Percentiles rank a stretch among this genome's conserved stretches.
Conservation (phyloP, 1,140 invertebrate species). For the Sitobion miscanthi region DNA sequence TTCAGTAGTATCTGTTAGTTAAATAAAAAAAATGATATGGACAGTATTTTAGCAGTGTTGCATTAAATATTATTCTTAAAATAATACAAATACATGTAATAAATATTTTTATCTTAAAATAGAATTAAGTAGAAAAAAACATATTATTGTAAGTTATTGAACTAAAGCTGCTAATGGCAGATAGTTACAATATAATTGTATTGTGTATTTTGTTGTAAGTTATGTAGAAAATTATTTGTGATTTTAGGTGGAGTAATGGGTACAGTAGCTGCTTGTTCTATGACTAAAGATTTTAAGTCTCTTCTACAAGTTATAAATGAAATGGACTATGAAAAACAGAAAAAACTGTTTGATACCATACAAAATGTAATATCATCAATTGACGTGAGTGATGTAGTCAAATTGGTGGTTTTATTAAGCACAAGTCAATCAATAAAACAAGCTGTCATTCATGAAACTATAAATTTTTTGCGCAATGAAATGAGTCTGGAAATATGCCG, state of each 20-base stretch:
- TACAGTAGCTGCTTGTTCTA: slow-evolving; percentile 6
- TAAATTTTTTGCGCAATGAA: slow-evolving; percentile 46
- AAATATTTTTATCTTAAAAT: background rate
- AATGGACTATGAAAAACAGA: slow-evolving; percentile 34
- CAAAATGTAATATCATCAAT: background rate
- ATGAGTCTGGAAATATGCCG: background rate
- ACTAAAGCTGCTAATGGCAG: background rate
- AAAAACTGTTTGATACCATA: slow-evolving; percentile 34
- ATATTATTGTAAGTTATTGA: background rate
- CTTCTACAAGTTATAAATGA: slow-evolving; percentile 35
- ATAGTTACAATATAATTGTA: background rate
- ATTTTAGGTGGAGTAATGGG: slow-evolving; percentile 36
- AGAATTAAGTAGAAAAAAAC: background rate
- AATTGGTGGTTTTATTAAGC: background rate
- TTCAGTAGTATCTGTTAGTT: background rate
- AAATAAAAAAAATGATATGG: background rate
- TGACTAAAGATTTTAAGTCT: slow-evolving; percentile 29
- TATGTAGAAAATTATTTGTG: background rate
- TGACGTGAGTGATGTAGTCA: slow-evolving; percentile 21
- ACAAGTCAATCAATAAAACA: slow-evolving; percentile 37
- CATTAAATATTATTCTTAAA: background rate
- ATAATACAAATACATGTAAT: background rate
- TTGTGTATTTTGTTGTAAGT: background rate
- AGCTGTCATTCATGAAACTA: slow-evolving; percentile 13
- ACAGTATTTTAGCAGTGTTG: background rate